phyloP scores from a whole-genome alignment of 2,888 invertebrate species.

The Camponotus fellah region DNA sequence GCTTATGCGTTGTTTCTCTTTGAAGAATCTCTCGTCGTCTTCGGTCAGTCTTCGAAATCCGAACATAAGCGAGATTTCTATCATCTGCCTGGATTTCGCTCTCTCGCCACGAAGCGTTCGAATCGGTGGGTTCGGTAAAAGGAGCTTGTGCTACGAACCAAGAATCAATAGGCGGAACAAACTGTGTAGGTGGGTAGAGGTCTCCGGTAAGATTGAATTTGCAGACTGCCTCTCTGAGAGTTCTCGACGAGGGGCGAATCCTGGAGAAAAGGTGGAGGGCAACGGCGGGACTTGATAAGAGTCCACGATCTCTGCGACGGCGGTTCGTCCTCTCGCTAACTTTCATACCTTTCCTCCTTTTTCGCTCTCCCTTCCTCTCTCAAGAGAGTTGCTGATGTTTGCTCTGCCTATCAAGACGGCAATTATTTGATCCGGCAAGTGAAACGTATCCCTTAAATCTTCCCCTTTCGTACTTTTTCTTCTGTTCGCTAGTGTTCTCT shows the following conservation, averaged over 20 bases:
- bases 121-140: conserved; percentile 59
- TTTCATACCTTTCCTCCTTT: conserved; percentile 18
- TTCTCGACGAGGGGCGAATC: conserved; percentile 48
- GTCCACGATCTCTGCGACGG: conserved; percentile 55
- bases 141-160: conserved; percentile 59
- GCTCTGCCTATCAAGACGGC: conserved; percentile 77
- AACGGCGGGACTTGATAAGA: conserved; percentile 65
- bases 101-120: conserved; percentile 43
- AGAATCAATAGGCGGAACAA: conserved; percentile 82
- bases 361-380: neutral
- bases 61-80: conserved; percentile 55
- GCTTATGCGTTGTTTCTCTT: neutral
- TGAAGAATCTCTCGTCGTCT: neutral
- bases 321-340: conserved; percentile 37
- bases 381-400: conserved; percentile 69
- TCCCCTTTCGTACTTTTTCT: conserved; percentile 8
- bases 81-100: conserved; percentile 50
- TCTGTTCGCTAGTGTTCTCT: conserved; percentile 18
- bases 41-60: conserved; percentile 64
- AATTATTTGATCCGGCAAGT: conserved; percentile 79
- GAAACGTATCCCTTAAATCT: conserved; percentile 57
- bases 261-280: conserved; percentile 53
- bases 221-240: conserved; percentile 68
- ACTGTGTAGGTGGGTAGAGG: conserved; percentile 78
- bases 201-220: conserved; percentile 82